Conservation (phyloP, 2,797 vertebrate genomes). For the Pempheris klunzingeri region DNA sequence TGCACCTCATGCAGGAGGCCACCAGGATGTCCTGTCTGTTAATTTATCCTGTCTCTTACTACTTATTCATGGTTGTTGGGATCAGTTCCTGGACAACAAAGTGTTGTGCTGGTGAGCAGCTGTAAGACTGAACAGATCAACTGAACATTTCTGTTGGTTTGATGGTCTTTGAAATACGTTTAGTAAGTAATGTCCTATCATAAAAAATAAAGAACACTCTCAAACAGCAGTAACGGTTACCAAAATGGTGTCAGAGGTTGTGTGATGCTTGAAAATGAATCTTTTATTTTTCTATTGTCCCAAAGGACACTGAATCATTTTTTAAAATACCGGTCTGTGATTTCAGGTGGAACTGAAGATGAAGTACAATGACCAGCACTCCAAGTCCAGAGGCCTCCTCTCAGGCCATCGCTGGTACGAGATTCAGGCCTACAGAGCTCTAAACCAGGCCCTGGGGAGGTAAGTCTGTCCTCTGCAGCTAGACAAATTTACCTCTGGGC, state of each 20-base stretch:
- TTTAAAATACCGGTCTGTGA: background rate
- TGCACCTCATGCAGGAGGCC: background rate
- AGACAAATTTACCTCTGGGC: background rate
- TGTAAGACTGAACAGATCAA: no score
- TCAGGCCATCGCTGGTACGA: slow-evolving; percentile 96
- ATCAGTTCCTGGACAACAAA: background rate
- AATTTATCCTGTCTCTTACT: no score
- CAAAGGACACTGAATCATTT: background rate
- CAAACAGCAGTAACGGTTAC: background rate
- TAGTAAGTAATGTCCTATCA: background rate
- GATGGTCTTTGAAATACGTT: background rate
- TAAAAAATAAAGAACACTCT: background rate
- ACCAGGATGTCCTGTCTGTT: background rate
- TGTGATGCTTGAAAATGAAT: background rate
- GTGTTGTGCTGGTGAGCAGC: background rate
- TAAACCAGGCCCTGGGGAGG: slow-evolving; percentile 98
- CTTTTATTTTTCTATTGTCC: background rate
- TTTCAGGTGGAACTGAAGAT: slow-evolving; percentile 95
- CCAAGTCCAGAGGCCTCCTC: slow-evolving; percentile 92
- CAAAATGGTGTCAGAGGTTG: background rate
- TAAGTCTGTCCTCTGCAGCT: slow-evolving; percentile 58
- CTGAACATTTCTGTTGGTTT: background rate
- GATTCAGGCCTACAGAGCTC: slow-evolving; percentile 96
- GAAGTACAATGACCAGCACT: slow-evolving; percentile 96
- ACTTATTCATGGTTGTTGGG: no score